These are phyloP conservation scores for Hydrotaea diabolus DNA, from an alignment of 2,888 invertebrate genomes.

Conservation along the genomic window DNA sequence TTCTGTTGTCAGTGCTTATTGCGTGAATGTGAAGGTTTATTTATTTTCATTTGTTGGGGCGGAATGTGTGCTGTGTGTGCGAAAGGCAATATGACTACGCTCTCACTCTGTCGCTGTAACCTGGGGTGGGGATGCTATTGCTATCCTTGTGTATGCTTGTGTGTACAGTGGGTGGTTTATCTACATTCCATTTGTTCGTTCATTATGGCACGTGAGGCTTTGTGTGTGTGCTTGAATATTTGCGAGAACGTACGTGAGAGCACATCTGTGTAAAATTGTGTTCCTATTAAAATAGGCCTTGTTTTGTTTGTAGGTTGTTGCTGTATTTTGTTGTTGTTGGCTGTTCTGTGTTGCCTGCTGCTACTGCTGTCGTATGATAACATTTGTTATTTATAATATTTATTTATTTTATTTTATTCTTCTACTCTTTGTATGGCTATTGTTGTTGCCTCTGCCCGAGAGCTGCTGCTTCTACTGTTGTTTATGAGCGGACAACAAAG, in stretches of 20 bases:
- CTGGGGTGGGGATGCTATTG: not conserved
- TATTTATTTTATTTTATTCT: slow-evolving; percentile 6
- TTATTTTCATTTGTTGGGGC: not conserved
- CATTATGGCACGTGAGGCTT: too few relatives aligned
- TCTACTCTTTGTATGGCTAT: not conserved
- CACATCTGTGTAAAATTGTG: too few relatives aligned
- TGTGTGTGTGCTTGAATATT: too few relatives aligned
- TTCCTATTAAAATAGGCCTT: too few relatives aligned
- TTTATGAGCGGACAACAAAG: not conserved
- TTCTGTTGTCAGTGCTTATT: not conserved
- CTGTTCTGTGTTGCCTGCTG: not conserved
- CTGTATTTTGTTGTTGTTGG: too few relatives aligned
- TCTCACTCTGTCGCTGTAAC: not conserved
- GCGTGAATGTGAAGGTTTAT: not conserved
- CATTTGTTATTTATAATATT: slow-evolving; percentile 45
- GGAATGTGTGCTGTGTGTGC: not conserved
- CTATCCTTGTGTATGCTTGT: not conserved
- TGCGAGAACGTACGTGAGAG: too few relatives aligned
- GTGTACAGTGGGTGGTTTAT: too few relatives aligned
- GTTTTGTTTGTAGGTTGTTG: too few relatives aligned
- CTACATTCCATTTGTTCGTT: too few relatives aligned
- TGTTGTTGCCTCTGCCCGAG: not conserved
- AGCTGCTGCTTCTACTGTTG: not conserved
- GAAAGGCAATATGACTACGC: not conserved
- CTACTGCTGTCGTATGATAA: slow-evolving; percentile 41